A percentile compares a stretch with the other conserved stretches of the same genome.
Evolutionary conservation across 1,140 invertebrate species (phyloP).

Genomic region (Drosophila orosa): DNA sequence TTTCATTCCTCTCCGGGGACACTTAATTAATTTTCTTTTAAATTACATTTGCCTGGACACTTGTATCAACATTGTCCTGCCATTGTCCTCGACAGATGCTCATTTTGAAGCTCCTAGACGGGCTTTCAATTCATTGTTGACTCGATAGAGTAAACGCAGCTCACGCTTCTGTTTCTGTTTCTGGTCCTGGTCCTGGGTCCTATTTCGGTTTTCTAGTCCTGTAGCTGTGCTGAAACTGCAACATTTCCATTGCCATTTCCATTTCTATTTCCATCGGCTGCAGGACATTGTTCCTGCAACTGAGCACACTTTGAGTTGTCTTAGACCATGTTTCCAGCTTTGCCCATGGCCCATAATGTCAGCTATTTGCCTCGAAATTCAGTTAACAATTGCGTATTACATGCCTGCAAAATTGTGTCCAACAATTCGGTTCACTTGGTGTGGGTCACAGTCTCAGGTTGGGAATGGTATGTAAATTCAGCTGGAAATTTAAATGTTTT

Average conservation of each 20-base stretch:
- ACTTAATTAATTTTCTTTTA: constrained; percentile 79
- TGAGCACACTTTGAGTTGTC: constrained; percentile 33
- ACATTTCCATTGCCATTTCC: constrained; percentile 22
- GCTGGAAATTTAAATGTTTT: constrained; percentile 39
- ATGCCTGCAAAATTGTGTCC: constrained; percentile 32
- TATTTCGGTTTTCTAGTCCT: constrained; percentile 2
- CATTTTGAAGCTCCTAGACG: constrained; percentile 49
- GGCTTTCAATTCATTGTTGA: constrained; percentile 76
- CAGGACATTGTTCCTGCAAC: constrained; percentile 34
- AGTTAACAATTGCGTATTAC: constrained; percentile 52
- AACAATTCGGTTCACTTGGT: constrained; percentile 23
- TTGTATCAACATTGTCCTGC: constrained; percentile 60
- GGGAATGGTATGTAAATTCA: constrained; percentile 27
- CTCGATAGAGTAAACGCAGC: constrained; percentile 57
- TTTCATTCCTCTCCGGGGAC: constrained; percentile 19
- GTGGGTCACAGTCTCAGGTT: background rate
- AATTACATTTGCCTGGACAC: constrained; percentile 66
- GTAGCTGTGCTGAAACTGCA: constrained; percentile 42
- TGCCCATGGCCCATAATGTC: constrained; percentile 28
- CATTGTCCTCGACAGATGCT: constrained; percentile 44
- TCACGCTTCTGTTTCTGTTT: constrained; percentile 18
- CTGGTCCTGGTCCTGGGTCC: too few species aligned
- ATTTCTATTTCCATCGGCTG: constrained; percentile 35
- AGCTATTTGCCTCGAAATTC: constrained; percentile 40
- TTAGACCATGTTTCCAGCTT: constrained; percentile 26